phyloP scores from a whole-genome alignment of 2,888 invertebrate species.

The Hermodice carunculata region DNA sequence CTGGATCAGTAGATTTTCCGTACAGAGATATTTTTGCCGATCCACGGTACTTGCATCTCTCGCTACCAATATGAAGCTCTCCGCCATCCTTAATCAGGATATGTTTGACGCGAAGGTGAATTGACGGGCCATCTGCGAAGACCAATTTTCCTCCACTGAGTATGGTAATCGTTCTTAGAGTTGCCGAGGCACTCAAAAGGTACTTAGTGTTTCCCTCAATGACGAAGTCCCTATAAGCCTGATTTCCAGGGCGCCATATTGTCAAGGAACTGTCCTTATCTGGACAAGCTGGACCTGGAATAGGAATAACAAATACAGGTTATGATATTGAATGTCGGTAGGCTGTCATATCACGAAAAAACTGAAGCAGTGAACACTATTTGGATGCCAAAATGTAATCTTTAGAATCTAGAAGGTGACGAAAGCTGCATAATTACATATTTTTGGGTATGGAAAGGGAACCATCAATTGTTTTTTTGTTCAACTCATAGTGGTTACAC shows the following conservation, averaged over 20 bases:
- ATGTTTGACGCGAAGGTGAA: conserved; percentile 30
- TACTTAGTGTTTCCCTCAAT: not conserved
- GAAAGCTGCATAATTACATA: not conserved
- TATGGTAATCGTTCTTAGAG: not conserved
- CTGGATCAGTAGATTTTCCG: conserved; percentile 30
- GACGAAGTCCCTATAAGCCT: not conserved
- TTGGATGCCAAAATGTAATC: too few relatives aligned
- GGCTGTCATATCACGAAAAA: not conserved
- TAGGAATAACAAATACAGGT: too few relatives aligned
- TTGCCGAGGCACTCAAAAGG: not conserved
- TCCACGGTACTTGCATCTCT: conserved; percentile 34
- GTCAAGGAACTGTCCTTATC: not conserved
- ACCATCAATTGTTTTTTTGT: too few relatives aligned
- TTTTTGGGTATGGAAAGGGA: too few relatives aligned
- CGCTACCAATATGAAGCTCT: conserved; percentile 44
- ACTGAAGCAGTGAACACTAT: not conserved
- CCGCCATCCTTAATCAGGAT: conserved; percentile 36
- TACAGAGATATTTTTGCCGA: conserved; percentile 36
- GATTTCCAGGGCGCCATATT: not conserved
- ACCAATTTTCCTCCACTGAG: not conserved
- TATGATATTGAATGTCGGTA: not conserved
- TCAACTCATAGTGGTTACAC: too few relatives aligned
- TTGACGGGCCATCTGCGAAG: not conserved
- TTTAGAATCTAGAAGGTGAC: not conserved
- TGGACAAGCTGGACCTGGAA: too few relatives aligned